phyloP scores from a whole-genome alignment of 2,888 invertebrate genomes.

The Cantharis flavilabris region DNA sequence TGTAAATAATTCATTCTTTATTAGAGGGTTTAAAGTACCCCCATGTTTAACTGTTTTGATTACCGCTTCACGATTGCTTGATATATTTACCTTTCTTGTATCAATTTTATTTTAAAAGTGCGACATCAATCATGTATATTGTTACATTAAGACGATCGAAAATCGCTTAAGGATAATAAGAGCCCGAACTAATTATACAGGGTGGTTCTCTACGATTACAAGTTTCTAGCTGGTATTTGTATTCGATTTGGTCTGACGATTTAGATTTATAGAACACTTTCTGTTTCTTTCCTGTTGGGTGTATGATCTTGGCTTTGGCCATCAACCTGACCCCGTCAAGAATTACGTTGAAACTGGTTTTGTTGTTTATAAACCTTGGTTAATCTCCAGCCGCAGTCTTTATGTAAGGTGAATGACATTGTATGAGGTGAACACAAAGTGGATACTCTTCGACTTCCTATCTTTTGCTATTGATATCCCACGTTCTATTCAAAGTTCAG shows the following conservation, averaged over 20 bases:
- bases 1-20: constrained; percentile 53
- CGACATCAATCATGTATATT: background rate
- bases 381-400: constrained; percentile 21
- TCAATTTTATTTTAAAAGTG: background rate
- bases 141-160: background rate
- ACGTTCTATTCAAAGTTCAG: background rate
- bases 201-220: background rate
- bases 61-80: constrained; percentile 1
- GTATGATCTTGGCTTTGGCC: constrained; percentile 40
- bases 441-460: background rate
- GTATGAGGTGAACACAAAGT: background rate
- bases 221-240: background rate
- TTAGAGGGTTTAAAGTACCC: constrained; percentile 43
- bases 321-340: constrained; percentile 41
- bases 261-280: constrained; percentile 33
- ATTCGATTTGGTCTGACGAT: constrained; percentile 9
- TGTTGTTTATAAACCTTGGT: constrained; percentile 31
- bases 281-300: constrained; percentile 20
- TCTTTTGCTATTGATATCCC: background rate
- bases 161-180: background rate
- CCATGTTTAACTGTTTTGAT: constrained; percentile 32
- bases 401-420: constrained; percentile 27
- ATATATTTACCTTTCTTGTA: background rate
- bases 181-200: background rate
- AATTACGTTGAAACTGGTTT: constrained; percentile 39